phyloP scores from a whole-genome alignment of 1,140 invertebrate species.

The Antheraea pernyi region DNA sequence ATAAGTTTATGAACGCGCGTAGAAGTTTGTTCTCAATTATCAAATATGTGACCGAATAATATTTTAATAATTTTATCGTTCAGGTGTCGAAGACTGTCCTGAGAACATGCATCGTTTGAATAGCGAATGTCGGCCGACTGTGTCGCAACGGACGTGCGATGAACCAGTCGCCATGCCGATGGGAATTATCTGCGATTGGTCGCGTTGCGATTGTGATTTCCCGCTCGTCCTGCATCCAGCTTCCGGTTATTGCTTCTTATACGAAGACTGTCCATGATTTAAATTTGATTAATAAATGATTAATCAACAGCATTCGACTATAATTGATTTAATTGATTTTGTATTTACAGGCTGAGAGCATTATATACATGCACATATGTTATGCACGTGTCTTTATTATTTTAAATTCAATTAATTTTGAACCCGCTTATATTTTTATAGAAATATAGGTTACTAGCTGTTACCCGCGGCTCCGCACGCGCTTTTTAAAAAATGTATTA shows the following conservation, averaged over 20 bases:
- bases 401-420: too few relatives aligned
- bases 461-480: too few relatives aligned
- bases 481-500: too few relatives aligned
- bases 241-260: constrained; percentile 65
- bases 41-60: neutral
- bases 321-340: too few relatives aligned
- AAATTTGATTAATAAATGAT: neutral
- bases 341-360: too few relatives aligned
- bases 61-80: constrained; percentile 14
- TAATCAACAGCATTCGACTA: too few relatives aligned
- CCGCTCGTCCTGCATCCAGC: constrained; percentile 61
- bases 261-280: constrained; percentile 64
- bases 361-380: too few relatives aligned
- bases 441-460: too few relatives aligned
- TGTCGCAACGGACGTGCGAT: constrained; percentile 64
- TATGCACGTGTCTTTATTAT: too few relatives aligned
- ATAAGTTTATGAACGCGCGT: too few relatives aligned
- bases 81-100: constrained; percentile 61
- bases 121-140: constrained; percentile 64
- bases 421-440: too few relatives aligned
- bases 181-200: constrained; percentile 69
- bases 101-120: constrained; percentile 62
- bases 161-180: constrained; percentile 59
- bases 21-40: neutral
- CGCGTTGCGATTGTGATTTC: constrained; percentile 71